Conservation (phyloP, 2,888 invertebrate species). For the Operophtera brumata region DNA sequence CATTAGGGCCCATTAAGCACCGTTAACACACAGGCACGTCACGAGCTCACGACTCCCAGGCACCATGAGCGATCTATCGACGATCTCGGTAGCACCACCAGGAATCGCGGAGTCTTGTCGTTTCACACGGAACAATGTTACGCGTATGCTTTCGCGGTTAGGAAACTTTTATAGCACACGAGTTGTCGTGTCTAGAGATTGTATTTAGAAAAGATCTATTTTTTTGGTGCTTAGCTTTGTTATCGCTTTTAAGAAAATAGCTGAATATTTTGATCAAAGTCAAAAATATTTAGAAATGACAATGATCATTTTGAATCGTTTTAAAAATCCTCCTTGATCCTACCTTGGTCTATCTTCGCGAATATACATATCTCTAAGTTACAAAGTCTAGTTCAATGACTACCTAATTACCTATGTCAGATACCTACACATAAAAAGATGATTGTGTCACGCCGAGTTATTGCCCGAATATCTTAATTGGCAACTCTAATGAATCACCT, state of each 20-base stretch:
- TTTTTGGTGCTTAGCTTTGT: neutral
- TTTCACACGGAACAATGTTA: constrained; percentile 70
- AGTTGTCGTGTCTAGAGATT: constrained; percentile 42
- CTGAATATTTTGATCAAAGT: neutral
- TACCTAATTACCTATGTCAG: neutral
- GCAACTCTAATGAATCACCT: constrained; percentile 20
- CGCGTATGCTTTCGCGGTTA: constrained; percentile 36
- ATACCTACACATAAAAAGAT: constrained; percentile 9
- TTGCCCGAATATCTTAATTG: constrained; percentile 19
- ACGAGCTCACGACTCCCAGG: constrained; percentile 72
- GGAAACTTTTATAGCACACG: constrained; percentile 51
- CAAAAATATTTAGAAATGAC: too few species aligned
- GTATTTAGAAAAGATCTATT: constrained; percentile 3
- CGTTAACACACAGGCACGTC: constrained; percentile 77
- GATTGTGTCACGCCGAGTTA: constrained; percentile 14
- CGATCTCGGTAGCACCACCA: constrained; percentile 72
- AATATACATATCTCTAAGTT: too few species aligned
- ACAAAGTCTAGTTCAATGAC: neutral
- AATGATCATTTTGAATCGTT: too few species aligned
- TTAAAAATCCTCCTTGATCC: too few species aligned
- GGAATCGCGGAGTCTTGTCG: constrained; percentile 50
- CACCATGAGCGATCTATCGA: constrained; percentile 64
- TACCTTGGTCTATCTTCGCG: too few species aligned
- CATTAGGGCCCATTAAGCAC: constrained; percentile 80
- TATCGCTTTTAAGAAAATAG: neutral